Conservation (phyloP, 2,888 invertebrate genomes). For the Drosophila aldrichi region DNA sequence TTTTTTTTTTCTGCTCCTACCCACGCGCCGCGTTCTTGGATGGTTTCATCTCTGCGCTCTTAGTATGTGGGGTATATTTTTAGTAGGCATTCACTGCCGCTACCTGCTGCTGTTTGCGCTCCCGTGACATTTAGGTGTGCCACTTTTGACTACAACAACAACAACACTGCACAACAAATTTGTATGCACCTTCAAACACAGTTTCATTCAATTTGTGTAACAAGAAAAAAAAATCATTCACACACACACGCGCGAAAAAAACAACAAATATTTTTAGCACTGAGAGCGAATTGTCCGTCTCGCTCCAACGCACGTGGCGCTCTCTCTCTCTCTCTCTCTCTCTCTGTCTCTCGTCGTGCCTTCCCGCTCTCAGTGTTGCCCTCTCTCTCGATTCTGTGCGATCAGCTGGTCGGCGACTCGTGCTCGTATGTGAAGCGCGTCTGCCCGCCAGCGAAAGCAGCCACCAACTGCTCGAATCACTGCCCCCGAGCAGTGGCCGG, state of each 20-base stretch:
- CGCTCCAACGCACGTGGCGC: neutral
- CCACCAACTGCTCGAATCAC: conserved; percentile 51
- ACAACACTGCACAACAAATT: neutral
- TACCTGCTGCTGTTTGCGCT: conserved; percentile 16
- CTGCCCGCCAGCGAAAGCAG: conserved; percentile 71
- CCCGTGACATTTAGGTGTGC: conserved; percentile 45
- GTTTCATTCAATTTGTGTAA: conserved; percentile 25
- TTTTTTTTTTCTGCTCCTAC: conserved; percentile 17
- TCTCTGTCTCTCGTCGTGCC: conserved; percentile 1
- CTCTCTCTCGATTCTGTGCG: conserved; percentile 39
- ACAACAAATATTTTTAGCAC: conserved; percentile 41
- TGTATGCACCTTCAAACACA: conserved; percentile 35
- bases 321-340: conserved; percentile 5
- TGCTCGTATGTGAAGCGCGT: conserved; percentile 35
- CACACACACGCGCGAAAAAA: neutral
- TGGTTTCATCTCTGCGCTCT: conserved; percentile 26
- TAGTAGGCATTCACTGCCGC: conserved; percentile 33
- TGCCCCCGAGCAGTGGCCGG: conserved; percentile 17
- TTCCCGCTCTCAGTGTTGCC: conserved; percentile 6
- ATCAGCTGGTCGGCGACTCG: conserved; percentile 23
- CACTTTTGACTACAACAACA: conserved; percentile 36
- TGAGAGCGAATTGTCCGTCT: conserved; percentile 7
- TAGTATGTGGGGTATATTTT: conserved; percentile 44
- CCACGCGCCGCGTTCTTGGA: conserved; percentile 39
- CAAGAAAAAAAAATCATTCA: neutral